phyloP scores from a whole-genome alignment of 2,113 vertebrate genomes.

The Xenopus borealis region DNA sequence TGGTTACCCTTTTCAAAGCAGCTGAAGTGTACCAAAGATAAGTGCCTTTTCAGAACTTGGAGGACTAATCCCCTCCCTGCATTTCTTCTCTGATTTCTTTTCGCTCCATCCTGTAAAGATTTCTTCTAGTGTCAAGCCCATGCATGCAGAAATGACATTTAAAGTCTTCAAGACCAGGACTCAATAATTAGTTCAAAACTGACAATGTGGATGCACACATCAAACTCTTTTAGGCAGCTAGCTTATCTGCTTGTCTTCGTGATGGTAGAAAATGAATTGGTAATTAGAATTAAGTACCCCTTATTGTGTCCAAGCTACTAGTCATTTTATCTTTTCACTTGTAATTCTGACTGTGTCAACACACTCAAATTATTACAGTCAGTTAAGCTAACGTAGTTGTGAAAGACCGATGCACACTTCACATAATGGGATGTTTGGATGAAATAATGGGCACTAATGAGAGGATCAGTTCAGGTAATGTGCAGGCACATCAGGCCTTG shows the following conservation, averaged over 20 bases:
- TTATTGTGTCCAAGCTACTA: slow-evolving; percentile 39
- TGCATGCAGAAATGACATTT: slow-evolving; percentile 25
- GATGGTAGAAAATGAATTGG: slow-evolving; percentile 31
- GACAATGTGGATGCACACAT: slow-evolving; percentile 41
- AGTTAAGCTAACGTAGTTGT: not conserved
- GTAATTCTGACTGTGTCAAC: slow-evolving; percentile 31
- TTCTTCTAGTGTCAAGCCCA: slow-evolving; percentile 3
- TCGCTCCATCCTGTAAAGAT: not conserved
- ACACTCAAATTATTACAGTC: slow-evolving; percentile 22
- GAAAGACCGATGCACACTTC: not conserved
- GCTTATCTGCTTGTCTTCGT: slow-evolving; percentile 29
- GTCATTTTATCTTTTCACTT: slow-evolving; percentile 32
- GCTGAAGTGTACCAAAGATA: too few relatives aligned
- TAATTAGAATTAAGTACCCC: slow-evolving; percentile 37
- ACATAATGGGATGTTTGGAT: not conserved
- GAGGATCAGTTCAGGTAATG: slow-evolving; percentile 18
- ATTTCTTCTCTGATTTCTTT: too few relatives aligned
- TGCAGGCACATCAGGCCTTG: slow-evolving; percentile 10
- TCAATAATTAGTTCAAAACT: slow-evolving; percentile 30
- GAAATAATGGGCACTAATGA: slow-evolving; percentile 27
- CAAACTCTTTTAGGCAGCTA: slow-evolving; percentile 32
- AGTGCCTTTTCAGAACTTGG: too few relatives aligned
- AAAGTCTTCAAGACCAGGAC: slow-evolving; percentile 28
- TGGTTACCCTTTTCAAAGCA: too few relatives aligned
- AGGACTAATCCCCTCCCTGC: too few relatives aligned